Evolutionary conservation across 2,797 vertebrate species (phyloP), one percentile per base, ranked within the genome.

Genomic region (Tarsius wallacei): DNA sequence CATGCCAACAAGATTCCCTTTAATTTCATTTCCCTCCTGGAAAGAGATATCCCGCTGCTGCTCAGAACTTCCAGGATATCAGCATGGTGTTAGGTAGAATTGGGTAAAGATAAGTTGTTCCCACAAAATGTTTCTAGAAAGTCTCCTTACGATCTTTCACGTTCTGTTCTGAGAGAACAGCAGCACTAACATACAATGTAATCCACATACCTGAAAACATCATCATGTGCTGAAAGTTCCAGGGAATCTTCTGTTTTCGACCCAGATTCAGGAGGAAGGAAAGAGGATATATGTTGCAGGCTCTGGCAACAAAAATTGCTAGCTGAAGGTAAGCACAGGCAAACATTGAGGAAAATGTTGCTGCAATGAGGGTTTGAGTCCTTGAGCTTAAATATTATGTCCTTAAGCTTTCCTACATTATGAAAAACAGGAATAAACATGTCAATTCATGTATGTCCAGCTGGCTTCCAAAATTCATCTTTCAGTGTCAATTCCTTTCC

Each of bases 191-290:
- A 21, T 4, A 4, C 1, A n/a, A 36, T 5, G 2, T 3, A 59
- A 59, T 9, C n/a, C 57, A 96, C 97, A 53, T 98, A 99, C 99
- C 99, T 99, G 99, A 99, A 97, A 99, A 99, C 99, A 99, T 99
- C 99, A 99, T 99, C 99, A 99, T 99, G 97, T 99, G 99, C 94
- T 99, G 99, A 70, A 99, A 99, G 87, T 98, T 98, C 96, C 95
- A 57, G n/a, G 99, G 98, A 95, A 99, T 99, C 98, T 98, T 99
- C 95, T 98, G 98, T 68, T 98, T 99, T 55, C 99, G 98, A 91
- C 99, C 98, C 97, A 99, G 97, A 97, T 99, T 99, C 77, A 99
- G 98, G 96, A 99, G 98, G 91, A 99, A 99, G 87, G 99, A 99
- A 90, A 99, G 98, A 4, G 99, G 99, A 51, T 99, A 99, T 98